These are phyloP conservation scores for Stichopus horrens DNA, from an alignment of 53 echinoderm and acorn worm species.

Conservation along the genomic window DNA sequence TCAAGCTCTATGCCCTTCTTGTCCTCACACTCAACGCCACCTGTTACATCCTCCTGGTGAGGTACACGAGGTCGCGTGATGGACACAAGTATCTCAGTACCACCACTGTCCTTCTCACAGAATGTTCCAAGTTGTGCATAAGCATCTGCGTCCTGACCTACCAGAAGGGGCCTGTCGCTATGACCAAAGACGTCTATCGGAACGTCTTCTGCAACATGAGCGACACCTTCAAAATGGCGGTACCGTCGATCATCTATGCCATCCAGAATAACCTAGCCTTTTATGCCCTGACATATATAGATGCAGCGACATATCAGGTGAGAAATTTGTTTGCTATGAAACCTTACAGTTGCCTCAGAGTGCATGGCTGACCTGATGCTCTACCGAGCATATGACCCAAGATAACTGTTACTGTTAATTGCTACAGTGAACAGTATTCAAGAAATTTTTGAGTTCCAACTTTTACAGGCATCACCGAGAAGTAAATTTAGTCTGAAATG, in stretches of 20 bases:
- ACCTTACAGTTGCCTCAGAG: not conserved
- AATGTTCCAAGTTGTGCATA: slow-evolving; percentile 82
- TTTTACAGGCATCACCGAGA: too few relatives aligned
- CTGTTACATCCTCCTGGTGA: slow-evolving; percentile 87
- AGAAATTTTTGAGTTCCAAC: too few relatives aligned
- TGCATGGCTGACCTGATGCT: too few relatives aligned
- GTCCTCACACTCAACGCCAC: slow-evolving; percentile 94
- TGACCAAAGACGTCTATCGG: slow-evolving; percentile 80
- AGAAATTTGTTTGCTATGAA: not conserved
- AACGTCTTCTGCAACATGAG: slow-evolving; percentile 81
- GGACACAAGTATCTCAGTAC: slow-evolving; percentile 80
- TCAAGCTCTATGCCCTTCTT: slow-evolving; percentile 85
- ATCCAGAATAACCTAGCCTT: slow-evolving; percentile 99
- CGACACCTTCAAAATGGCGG: slow-evolving; percentile 92
- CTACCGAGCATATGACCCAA: too few relatives aligned
- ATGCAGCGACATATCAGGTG: slow-evolving; percentile 99
- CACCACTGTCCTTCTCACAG: slow-evolving; percentile 87
- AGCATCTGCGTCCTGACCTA: slow-evolving; percentile 72
- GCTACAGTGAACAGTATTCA: too few relatives aligned
- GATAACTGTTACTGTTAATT: too few relatives aligned
- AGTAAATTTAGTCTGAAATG: too few relatives aligned
- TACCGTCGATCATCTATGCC: slow-evolving; percentile 91
- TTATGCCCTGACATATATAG: slow-evolving; percentile 90
- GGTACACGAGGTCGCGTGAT: slow-evolving; percentile 72
- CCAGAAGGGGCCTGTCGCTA: slow-evolving; percentile 74